Base-by-base conservation (phyloP, 1,140 invertebrate genomes). In the Drosophila arawakana region DNA sequence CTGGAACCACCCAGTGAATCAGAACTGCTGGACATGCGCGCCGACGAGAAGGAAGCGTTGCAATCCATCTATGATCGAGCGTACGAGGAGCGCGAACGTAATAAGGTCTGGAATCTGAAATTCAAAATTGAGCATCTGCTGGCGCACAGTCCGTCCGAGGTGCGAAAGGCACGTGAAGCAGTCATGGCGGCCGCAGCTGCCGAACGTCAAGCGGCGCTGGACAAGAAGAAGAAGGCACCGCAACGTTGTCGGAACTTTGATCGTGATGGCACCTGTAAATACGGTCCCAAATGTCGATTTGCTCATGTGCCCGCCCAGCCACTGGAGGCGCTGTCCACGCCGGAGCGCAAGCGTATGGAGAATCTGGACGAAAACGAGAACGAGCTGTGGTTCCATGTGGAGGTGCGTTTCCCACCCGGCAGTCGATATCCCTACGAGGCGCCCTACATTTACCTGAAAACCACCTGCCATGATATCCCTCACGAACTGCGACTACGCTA, bases 51-150 rank as follows among this genome's bases (percentile, higher is more conserved):
- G 91, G 94, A 94, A 76, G 95, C 95, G 2, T 91, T 97, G 37
- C 94, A 96, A 91, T 96, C 96, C 43, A 96, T 96, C 70, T 97
- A 96, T 90, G 95, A 95, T 60, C 92, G 93, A 58, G 93, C 92
- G 25, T 96, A 96, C 91, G 92, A 93, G 84, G 94, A 95, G 73
- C 95, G 95, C 88, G 94, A 96, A 44, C 89, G 91, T 43, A 94
- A 95, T 84, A 91, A 93, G 71, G 93, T 96, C 37, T 97, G 96
- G 96, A 93, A 93, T 71, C 89, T 96, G 0, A 94, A 94, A 74
- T 91, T 96, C 50, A 93, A 94, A 78, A 91, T 96, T 52, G 94
- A 96, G 78, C 96, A 96, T 92, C 92, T 96, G 78, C 90, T 95
- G 7, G 93, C 94, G 78, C 91, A 94, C 71, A 92, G 91, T 50